Percentiles rank a stretch among this genome's conserved stretches.
These are phyloP conservation scores for Lacerta agilis DNA, from an alignment of 2,797 vertebrate genomes.

Conservation along the genomic window DNA sequence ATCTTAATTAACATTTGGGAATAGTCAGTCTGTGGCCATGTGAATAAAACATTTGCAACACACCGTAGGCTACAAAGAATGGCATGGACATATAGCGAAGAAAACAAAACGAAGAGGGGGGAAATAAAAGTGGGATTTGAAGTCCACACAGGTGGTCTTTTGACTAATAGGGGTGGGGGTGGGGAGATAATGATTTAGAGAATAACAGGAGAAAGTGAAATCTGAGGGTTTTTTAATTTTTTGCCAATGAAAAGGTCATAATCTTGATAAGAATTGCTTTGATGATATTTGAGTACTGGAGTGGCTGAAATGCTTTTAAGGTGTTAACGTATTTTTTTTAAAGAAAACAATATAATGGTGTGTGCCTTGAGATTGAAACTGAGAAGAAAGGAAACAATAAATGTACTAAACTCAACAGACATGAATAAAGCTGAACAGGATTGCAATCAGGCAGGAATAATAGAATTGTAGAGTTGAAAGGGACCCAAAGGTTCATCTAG, in stretches of 20 bases:
- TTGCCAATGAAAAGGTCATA: slow-evolving; percentile 4
- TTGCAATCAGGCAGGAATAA: background rate
- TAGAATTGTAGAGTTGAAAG: too few relatives aligned
- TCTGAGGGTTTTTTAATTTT: background rate
- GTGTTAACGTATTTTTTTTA: background rate
- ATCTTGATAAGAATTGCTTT: slow-evolving; percentile 12
- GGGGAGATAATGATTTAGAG: slow-evolving; percentile 28
- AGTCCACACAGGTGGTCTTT: slow-evolving; percentile 34
- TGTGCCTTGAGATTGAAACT: slow-evolving; percentile 41
- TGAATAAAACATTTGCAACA: slow-evolving; percentile 61
- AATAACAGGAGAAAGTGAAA: slow-evolving; percentile 32
- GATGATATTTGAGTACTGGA: background rate
- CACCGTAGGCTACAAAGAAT: slow-evolving; percentile 46
- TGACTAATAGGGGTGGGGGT: background rate
- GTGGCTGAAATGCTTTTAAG: background rate
- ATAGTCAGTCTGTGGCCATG: slow-evolving; percentile 56
- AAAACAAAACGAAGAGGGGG: slow-evolving; percentile 21
- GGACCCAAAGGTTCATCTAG: too few relatives aligned
- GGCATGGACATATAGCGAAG: slow-evolving; percentile 51
- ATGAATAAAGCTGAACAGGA: slow-evolving; percentile 24
- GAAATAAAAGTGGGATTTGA: background rate
- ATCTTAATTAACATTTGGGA: slow-evolving; percentile 73
- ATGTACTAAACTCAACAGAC: background rate
- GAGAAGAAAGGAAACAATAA: background rate
- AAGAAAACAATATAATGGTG: slow-evolving; percentile 21